Base-by-base conservation (phyloP, 2,888 invertebrate genomes). In the Xiphydria camelus region DNA sequence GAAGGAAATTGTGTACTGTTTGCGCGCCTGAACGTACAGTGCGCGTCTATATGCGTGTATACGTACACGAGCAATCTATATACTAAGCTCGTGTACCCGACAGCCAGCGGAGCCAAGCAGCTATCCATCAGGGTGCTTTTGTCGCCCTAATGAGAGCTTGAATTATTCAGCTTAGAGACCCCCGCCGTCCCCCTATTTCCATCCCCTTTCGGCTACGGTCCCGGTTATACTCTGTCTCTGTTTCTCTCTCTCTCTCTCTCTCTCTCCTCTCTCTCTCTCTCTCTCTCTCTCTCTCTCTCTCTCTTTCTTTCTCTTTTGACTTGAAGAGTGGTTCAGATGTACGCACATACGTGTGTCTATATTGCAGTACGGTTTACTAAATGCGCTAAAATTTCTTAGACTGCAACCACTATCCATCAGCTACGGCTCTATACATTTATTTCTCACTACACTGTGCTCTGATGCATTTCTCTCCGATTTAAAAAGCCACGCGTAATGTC, bases 111-210 rank as follows among this genome's bases (percentile, higher is more conserved):
- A 62, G 59, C 51, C 68, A 67, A 70, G 69, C 64, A 69, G 72
- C 75, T 73, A 75, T 75, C 75, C 75, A 75, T 75, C 75, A 74
- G 71, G 70, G 72, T 73, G 75, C 75, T 75, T 74, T 75, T 75
- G 75, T 75, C 75, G 71, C 75, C 73, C 75, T 75, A 75, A 75
- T 75, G 75, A 75, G 74, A 74, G 68, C 62, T 53, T 75, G 68
- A 74, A 75, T 75, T 73, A 75, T 75, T 75, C 71, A 75, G 62
- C 62, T 59, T 61, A 59, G 65, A 59, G 64, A 62, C 51, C 47
- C 61, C 55, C 43, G 47, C 51, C 46, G 43, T 49, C 41, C 42
- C 39, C 49, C 51, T 47, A 49, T 33, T 26, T 32, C 49, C 49
- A 41, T 41, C 48, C 31, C 22, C 23, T 20, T 29, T n/a, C 38